Percentiles rank a stretch among this genome's conserved stretches.
These are phyloP conservation scores for Plutella xylostella DNA, from an alignment of 2,888 invertebrate species.

Conservation along the genomic window DNA sequence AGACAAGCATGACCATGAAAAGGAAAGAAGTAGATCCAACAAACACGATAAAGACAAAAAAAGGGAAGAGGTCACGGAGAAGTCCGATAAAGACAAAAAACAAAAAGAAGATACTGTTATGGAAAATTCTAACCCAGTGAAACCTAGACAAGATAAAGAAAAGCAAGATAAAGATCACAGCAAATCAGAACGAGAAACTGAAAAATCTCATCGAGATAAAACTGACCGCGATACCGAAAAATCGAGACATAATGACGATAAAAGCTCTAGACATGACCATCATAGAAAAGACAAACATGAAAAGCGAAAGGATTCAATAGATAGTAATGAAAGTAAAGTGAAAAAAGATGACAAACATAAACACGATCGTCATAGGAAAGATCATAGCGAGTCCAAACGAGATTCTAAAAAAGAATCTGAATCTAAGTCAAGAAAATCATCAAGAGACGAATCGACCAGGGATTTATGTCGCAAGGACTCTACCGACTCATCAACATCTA, in stretches of 20 bases:
- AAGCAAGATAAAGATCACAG: conserved; percentile 1
- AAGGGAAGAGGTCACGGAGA: conserved; percentile 41
- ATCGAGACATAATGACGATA: conserved; percentile 42
- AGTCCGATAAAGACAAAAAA: conserved; percentile 34
- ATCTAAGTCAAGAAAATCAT: conserved; percentile 47
- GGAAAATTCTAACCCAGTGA: conserved; percentile 12
- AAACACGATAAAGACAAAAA: conserved; percentile 40
- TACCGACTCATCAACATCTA: conserved; percentile 58
- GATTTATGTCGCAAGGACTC: conserved; percentile 62
- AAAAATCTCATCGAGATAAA: conserved; percentile 35
- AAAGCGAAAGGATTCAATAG: conserved; percentile 39
- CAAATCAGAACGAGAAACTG: conserved; percentile 35
- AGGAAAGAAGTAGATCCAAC: conserved; percentile 23
- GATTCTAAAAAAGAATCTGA: conserved; percentile 58
- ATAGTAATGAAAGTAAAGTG: conserved; percentile 32
- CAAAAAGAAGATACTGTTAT: conserved; percentile 34
- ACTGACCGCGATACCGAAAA: conserved; percentile 39
- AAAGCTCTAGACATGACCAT: conserved; percentile 56
- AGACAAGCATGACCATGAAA: conserved; percentile 36
- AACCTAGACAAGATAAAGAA: conserved; percentile 2
- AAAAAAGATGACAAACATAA: conserved; percentile 65
- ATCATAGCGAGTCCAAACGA: conserved; percentile 41
- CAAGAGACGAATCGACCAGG: conserved; percentile 50
- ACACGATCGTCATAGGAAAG: conserved; percentile 50
- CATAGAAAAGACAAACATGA: conserved; percentile 58